phyloP scores from a whole-genome alignment of 2,888 invertebrate species.

The Elmis aenea region DNA sequence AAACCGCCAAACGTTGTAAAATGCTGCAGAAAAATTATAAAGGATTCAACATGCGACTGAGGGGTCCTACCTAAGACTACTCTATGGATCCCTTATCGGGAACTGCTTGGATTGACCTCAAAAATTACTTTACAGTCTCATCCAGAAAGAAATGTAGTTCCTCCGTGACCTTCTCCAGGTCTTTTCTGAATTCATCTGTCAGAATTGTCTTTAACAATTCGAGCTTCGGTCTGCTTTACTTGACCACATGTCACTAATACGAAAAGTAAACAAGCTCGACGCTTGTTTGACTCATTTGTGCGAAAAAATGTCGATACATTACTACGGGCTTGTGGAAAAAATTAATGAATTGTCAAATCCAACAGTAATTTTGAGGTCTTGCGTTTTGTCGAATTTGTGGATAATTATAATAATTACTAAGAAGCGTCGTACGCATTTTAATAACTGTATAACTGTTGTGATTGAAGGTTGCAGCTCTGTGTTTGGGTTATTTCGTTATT shows the following conservation, averaged over 20 bases:
- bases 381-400: slow-evolving; percentile 38
- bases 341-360: slow-evolving; percentile 47
- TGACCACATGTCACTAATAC: slow-evolving; percentile 11
- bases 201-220: slow-evolving; percentile 47
- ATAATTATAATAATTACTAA: slow-evolving; percentile 25
- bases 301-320: slow-evolving; percentile 10
- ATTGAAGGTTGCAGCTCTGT: no score
- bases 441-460: no score
- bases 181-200: slow-evolving; percentile 49
- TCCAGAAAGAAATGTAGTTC: slow-evolving; percentile 48
- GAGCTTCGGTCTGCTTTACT: slow-evolving; percentile 31
- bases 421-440: no score
- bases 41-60: slow-evolving; percentile 34
- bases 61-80: slow-evolving; percentile 47
- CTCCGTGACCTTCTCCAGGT: slow-evolving; percentile 43
- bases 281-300: slow-evolving; percentile 12
- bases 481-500: no score
- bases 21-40: slow-evolving; percentile 25
- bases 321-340: slow-evolving; percentile 10
- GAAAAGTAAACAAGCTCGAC: slow-evolving; percentile 10
- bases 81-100: slow-evolving; percentile 37
- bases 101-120: slow-evolving; percentile 47
- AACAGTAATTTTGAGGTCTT: slow-evolving; percentile 50
- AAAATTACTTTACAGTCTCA: slow-evolving; percentile 50
- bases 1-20: slow-evolving; percentile 42